Evolutionary conservation across 2,888 invertebrate species (phyloP), one percentile per base, ranked within the genome.

Genomic region (Cordylochernes scorpioides): DNA sequence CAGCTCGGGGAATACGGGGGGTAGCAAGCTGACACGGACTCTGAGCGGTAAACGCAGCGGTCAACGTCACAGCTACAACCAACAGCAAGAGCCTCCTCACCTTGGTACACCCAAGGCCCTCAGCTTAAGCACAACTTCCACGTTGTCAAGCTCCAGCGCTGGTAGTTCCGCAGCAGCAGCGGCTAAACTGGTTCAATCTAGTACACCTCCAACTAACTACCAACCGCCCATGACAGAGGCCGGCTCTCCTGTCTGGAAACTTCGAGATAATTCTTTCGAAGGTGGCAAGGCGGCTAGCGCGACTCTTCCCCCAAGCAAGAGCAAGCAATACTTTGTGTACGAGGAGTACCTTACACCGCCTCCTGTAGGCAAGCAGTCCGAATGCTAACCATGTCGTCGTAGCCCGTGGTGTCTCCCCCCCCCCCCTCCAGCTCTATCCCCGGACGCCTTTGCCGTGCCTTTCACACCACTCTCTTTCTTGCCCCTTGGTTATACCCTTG

Each of bases 241-340:
- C 7, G 84, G 84, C 63, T 86, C 86, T 60, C 88, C 88, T 58
- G 75, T 88, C 62, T 88, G 86, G 86, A 86, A 86, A 68, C 84
- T 82, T 62, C 71, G 84, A 63, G 80, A 82, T 64, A 41, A 40
- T 24, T 52, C 37, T 10, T 32, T 60, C 46, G 57, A 62, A 27
- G n/a, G n/a, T n/a, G n/a, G n/a, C n/a, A n/a, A n/a, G n/a, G n/a
- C n/a, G n/a, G 60, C 61, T 49, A 29, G 40, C 49, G 58, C 60
- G 39, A 36, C 41, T 12, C 32, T 39, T 24, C 37, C 39, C 2
- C n/a, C n/a, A n/a, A 29, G 25, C 21, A 31, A 27, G 8, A 21
- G 29, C 19, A n/a, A n/a, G n/a, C n/a, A n/a, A n/a, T n/a, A n/a
- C n/a, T n/a, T n/a, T n/a, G n/a, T n/a, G n/a, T n/a, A n/a, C n/a